Evolutionary conservation across 2,888 invertebrate genomes (phyloP).

Genomic region (Rhingia campestris): DNA sequence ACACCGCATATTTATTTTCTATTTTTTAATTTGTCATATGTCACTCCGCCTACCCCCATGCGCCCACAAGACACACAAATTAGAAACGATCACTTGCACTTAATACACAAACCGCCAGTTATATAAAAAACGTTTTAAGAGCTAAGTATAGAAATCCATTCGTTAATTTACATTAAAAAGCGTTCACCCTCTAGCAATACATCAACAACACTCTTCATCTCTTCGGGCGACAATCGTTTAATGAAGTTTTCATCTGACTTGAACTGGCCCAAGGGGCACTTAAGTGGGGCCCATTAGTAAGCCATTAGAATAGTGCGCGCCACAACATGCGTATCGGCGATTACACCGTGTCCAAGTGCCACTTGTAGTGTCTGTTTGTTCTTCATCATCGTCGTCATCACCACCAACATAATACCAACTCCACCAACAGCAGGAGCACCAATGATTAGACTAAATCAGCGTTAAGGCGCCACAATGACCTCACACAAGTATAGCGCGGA

Average conservation of each 20-base stretch:
- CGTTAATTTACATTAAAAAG: slow-evolving; percentile 22
- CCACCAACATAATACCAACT: slow-evolving; percentile 27
- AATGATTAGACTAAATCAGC: slow-evolving; percentile 68
- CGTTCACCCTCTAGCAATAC: slow-evolving; percentile 35
- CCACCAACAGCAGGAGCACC: slow-evolving; percentile 34
- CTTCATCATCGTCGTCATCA: slow-evolving; percentile 62
- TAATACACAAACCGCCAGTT: slow-evolving; percentile 54
- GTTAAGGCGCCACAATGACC: slow-evolving; percentile 72
- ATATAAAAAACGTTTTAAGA: not conserved
- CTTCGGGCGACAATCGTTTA: slow-evolving; percentile 71
- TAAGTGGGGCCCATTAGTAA: slow-evolving; percentile 73
- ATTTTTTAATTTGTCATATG: not conserved
- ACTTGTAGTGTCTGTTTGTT: slow-evolving; percentile 71
- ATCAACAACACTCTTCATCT: slow-evolving; percentile 48
- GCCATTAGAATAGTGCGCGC: slow-evolving; percentile 73
- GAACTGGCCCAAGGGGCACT: slow-evolving; percentile 74
- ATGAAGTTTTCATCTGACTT: slow-evolving; percentile 73
- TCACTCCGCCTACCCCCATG: not conserved
- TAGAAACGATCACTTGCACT: slow-evolving; percentile 73
- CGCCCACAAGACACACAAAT: slow-evolving; percentile 55
- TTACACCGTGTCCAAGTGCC: slow-evolving; percentile 72
- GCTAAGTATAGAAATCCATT: slow-evolving; percentile 10
- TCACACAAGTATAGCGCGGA: slow-evolving; percentile 35
- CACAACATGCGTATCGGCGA: slow-evolving; percentile 73
- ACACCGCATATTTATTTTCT: too few relatives aligned